Evolutionary conservation across 2,113 vertebrate species (phyloP), one percentile per base, ranked within the genome.

Genomic region (Poeciliopsis retropinna): DNA sequence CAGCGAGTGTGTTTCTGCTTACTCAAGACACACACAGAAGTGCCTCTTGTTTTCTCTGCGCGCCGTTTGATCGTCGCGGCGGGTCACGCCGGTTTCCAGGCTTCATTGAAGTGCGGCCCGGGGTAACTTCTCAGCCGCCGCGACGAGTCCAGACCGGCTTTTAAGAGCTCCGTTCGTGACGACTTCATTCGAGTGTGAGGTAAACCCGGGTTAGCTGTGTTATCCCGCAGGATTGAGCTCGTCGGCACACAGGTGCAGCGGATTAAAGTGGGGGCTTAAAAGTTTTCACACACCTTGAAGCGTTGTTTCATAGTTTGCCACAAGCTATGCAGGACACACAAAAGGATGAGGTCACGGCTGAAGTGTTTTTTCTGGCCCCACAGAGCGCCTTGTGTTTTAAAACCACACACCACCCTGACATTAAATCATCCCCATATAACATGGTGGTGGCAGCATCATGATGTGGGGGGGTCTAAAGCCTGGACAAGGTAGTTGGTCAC

Each of bases 21-120:
- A 76, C 80, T 77, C 32, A 37, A 70, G 69, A 39, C 73, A 31
- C 47, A 79, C 81, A 79, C 74, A 44, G 71, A 29, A 65, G 75
- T 69, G 76, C 72, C 83, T 70, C 77, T 34, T 51, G 57, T 64
- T 78, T 74, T 71, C 67, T 61, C 1, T 70, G 60, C 37, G 34
- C 1, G 31, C 82, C 70, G 68, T 93, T 88, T 90, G 86, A 91
- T 92, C 85, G 88, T 76, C 47, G 70, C 84, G 79, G 83, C 87
- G 67, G 82, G 79, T 75, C 77, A 8, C 66, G n/a, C 70, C 67
- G 60, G 80, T 79, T 73, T 64, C 72, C 72, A 70, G 63, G 75
- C 74, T 74, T 76, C 72, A 84, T 83, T 84, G 73, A 37, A 47
- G 61, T 25, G 22, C 3, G n/a, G 74, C 61, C 70, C 63, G 62